Evolutionary conservation across 2,797 vertebrate genomes (phyloP).

Genomic region (Danio tinwini): DNA sequence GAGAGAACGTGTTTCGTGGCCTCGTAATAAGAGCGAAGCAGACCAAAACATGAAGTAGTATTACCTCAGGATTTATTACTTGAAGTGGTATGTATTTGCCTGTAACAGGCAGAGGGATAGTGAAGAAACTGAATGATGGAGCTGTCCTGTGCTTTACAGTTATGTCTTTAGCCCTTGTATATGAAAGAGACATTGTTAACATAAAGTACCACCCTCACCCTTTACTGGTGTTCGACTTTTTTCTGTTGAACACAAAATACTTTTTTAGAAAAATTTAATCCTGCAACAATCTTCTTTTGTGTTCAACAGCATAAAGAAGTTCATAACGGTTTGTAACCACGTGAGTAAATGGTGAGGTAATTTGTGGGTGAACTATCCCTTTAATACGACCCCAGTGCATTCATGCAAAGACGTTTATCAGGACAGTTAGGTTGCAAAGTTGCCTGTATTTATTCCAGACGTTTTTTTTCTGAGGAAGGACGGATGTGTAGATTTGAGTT

Average conservation of each 20-base stretch:
- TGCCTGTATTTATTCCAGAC: neutral
- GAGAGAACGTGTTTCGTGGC: neutral
- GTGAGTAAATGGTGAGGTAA: too few species aligned
- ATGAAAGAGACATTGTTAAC: too few species aligned
- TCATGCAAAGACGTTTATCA: neutral
- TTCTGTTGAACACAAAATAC: too few species aligned
- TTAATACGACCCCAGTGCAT: neutral
- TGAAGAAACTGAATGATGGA: neutral
- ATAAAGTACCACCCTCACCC: too few species aligned
- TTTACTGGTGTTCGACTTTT: too few species aligned
- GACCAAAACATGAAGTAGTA: neutral
- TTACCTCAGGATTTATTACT: slow-evolving; percentile 35
- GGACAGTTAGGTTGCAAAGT: neutral
- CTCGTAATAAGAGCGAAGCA: slow-evolving; percentile 25
- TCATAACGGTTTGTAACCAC: too few species aligned
- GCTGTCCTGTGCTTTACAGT: neutral
- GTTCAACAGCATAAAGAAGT: too few species aligned
- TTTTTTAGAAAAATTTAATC: too few species aligned
- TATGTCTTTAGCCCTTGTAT: slow-evolving; percentile 18
- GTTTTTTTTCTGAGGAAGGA: slow-evolving; percentile 23
- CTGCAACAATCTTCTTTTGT: too few species aligned
- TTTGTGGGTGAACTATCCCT: too few species aligned
- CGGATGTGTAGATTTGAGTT: slow-evolving; percentile 16
- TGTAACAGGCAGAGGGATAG: slow-evolving; percentile 45
- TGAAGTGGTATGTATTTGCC: slow-evolving; percentile 33